These are phyloP conservation scores for Eledone cirrhosa DNA, from an alignment of 2,888 invertebrate genomes.

Conservation along the genomic window DNA sequence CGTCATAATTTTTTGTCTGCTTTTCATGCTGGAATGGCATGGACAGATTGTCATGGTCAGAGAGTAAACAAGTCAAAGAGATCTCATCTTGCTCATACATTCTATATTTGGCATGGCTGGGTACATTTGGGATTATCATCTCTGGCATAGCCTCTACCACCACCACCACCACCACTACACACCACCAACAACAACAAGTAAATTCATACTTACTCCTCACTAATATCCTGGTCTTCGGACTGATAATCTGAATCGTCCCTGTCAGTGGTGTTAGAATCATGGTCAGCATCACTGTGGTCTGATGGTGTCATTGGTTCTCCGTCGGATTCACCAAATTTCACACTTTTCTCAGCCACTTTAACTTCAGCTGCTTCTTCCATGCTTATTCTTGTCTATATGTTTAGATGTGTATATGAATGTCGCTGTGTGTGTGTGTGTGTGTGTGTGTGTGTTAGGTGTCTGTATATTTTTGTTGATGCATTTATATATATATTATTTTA, in stretches of 20 bases:
- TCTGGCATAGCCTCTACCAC: too few species aligned
- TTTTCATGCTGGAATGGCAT: too few species aligned
- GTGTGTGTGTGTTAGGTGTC: too few species aligned
- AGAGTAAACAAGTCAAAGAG: too few species aligned
- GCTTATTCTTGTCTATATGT: not conserved
- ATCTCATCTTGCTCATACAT: too few species aligned
- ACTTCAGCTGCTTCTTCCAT: not conserved
- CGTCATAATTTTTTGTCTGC: too few species aligned
- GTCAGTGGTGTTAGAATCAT: constrained; percentile 46
- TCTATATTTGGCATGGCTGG: too few species aligned
- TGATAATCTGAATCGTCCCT: constrained; percentile 56
- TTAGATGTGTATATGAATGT: not conserved
- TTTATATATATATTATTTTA: too few species aligned
- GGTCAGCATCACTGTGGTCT: constrained; percentile 55
- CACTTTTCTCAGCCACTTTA: not conserved
- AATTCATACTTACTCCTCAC: constrained; percentile 36
- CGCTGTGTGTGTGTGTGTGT: not conserved
- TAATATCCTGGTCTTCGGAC: constrained; percentile 53
- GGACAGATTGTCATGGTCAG: too few species aligned
- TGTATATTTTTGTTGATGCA: too few species aligned
- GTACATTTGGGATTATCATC: too few species aligned
- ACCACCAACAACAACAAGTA: not conserved
- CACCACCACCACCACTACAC: too few species aligned
- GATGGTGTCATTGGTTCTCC: constrained; percentile 58
- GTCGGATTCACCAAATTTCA: constrained; percentile 46